Evolutionary conservation across 2,797 vertebrate species (phyloP).

Genomic region (Zalophus californianus): DNA sequence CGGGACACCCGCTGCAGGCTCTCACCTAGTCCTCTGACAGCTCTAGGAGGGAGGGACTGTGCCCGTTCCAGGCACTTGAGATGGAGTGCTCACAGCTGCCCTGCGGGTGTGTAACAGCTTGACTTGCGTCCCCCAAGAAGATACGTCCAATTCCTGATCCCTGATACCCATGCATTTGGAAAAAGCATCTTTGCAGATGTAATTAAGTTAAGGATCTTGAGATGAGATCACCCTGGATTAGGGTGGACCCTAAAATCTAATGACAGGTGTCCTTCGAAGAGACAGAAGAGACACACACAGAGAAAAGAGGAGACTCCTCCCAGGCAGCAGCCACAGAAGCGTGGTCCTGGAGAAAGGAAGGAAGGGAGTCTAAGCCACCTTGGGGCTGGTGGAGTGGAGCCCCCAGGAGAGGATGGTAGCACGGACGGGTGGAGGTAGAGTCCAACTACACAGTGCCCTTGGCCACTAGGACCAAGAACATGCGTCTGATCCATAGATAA

Average conservation of each 20-base stretch:
- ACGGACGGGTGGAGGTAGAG: background rate
- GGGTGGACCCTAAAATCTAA: background rate
- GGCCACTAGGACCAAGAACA: background rate
- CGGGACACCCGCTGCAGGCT: background rate
- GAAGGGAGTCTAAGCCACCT: background rate
- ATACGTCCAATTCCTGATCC: background rate
- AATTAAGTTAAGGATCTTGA: background rate
- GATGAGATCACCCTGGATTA: background rate
- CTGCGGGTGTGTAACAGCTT: accelerated
- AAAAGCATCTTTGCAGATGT: background rate
- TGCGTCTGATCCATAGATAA: background rate
- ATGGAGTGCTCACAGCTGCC: background rate
- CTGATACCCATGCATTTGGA: background rate
- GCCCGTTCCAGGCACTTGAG: background rate
- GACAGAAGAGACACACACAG: background rate
- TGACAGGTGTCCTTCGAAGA: background rate
- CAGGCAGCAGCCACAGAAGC: background rate
- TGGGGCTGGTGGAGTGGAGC: background rate
- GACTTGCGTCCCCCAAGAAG: background rate
- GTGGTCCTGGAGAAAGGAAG: background rate
- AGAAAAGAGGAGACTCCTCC: background rate
- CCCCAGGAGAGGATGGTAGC: background rate
- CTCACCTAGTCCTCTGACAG: background rate
- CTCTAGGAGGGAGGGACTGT: accelerated
- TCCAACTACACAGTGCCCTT: background rate